phyloP scores from a whole-genome alignment of 2,113 vertebrate species.

The Neoarius graeffei region DNA sequence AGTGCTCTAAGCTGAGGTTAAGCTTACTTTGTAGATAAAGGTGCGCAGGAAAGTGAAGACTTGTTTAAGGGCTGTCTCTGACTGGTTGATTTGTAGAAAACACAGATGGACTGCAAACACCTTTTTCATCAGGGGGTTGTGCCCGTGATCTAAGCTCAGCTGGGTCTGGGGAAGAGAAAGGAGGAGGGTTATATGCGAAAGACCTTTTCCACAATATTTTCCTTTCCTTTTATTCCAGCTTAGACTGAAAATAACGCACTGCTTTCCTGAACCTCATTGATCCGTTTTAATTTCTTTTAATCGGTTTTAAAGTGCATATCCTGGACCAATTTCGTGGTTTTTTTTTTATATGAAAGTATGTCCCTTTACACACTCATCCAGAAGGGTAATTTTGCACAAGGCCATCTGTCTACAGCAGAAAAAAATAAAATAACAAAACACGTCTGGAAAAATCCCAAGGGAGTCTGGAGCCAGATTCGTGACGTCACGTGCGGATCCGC shows the following conservation, averaged over 20 bases:
- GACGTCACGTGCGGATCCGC: no score
- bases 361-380: no score
- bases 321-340: no score
- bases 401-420: no score
- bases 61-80: constrained; percentile 90
- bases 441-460: no score
- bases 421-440: no score
- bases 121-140: constrained; percentile 98
- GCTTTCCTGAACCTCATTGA: background rate
- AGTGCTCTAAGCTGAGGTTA: background rate
- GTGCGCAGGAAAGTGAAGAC: constrained; percentile 92
- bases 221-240: background rate
- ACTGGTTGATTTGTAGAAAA: constrained; percentile 96
- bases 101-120: constrained; percentile 96
- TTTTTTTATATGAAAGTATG: no score
- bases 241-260: background rate
- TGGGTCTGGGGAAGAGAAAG: constrained; percentile 79
- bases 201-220: background rate
- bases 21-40: constrained; percentile 92
- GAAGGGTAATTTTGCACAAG: no score
- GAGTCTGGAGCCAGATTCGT: no score
- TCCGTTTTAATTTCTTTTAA: background rate
- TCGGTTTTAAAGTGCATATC: no score
- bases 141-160: constrained; percentile 88
- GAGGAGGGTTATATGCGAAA: background rate